These are phyloP conservation scores for Netelia melanura DNA, from an alignment of 2,888 invertebrate species.

Conservation along the genomic window DNA sequence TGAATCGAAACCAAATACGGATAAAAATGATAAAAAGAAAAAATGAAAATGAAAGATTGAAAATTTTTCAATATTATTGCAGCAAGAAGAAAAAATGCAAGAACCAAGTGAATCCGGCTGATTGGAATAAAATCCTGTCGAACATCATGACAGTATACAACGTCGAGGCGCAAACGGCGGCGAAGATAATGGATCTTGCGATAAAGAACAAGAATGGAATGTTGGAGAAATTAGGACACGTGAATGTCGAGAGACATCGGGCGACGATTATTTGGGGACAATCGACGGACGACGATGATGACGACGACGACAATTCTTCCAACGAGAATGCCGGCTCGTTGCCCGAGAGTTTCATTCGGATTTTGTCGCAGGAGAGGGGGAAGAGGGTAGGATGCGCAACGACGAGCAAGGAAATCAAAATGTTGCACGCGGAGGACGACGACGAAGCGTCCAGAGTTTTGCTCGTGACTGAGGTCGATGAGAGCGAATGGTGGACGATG, in stretches of 20 bases:
- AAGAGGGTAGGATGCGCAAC: constrained; percentile 76
- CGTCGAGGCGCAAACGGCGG: constrained; percentile 67
- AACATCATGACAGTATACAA: constrained; percentile 73
- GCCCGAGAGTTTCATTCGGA: constrained; percentile 74
- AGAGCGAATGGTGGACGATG: constrained; percentile 83
- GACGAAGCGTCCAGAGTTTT: constrained; percentile 74
- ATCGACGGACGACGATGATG: constrained; percentile 53
- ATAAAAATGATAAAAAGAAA: neutral
- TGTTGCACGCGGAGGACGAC: constrained; percentile 73
- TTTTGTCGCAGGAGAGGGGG: constrained; percentile 74
- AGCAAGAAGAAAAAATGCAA: constrained; percentile 81
- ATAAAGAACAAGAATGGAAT: constrained; percentile 72
- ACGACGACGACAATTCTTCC: constrained; percentile 50
- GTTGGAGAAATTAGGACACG: constrained; percentile 74
- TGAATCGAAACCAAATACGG: neutral
- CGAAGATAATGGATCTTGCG: constrained; percentile 73
- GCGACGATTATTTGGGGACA: constrained; percentile 75
- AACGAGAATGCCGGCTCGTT: constrained; percentile 63
- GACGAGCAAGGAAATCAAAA: constrained; percentile 73
- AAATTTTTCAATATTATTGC: neutral
- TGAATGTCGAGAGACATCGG: constrained; percentile 73
- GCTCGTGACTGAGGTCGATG: constrained; percentile 77
- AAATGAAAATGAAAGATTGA: neutral
- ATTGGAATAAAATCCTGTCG: constrained; percentile 80
- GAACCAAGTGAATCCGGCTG: constrained; percentile 75